Evolutionary conservation across 2,113 vertebrate species (phyloP).

Genomic region (Notiomystis cincta): DNA sequence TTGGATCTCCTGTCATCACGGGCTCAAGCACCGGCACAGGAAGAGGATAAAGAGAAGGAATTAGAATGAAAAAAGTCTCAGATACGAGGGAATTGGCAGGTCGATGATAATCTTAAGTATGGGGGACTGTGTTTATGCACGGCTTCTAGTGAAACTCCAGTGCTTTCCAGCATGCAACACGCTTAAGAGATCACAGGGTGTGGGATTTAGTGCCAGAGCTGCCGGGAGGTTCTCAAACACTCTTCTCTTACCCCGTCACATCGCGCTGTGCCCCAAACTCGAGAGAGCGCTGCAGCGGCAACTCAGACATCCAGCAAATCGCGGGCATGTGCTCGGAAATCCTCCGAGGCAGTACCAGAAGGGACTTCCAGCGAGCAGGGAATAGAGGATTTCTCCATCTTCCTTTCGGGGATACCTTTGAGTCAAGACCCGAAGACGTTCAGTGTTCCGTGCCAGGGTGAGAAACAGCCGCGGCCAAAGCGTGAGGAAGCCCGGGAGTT

Average conservation of each 20-base stretch:
- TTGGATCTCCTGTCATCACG: not conserved
- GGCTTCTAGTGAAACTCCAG: not conserved
- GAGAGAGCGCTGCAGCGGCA: not conserved
- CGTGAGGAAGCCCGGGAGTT: not conserved
- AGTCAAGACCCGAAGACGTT: not conserved
- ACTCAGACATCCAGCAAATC: not conserved
- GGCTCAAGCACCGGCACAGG: not conserved
- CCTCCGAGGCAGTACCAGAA: not conserved
- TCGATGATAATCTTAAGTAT: not conserved
- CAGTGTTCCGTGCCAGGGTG: not conserved
- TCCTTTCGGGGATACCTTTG: not conserved
- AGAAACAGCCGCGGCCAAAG: not conserved
- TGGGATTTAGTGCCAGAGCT: not conserved
- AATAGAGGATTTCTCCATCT: not conserved
- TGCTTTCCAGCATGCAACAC: not conserved
- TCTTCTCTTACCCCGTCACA: not conserved
- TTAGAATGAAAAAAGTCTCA: not conserved
- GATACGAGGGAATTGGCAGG: conserved; percentile 2
- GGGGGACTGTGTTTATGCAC: not conserved
- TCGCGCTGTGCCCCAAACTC: not conserved
- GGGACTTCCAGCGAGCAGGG: not conserved
- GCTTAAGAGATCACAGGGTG: not conserved
- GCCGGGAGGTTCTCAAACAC: not conserved
- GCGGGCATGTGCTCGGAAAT: not conserved
- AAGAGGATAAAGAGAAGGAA: conserved; percentile 9